A percentile compares a stretch with the other conserved stretches of the same genome.
These are phyloP conservation scores for Erythrocercus mccallii DNA, from an alignment of 2,113 vertebrate species.

Conservation along the genomic window DNA sequence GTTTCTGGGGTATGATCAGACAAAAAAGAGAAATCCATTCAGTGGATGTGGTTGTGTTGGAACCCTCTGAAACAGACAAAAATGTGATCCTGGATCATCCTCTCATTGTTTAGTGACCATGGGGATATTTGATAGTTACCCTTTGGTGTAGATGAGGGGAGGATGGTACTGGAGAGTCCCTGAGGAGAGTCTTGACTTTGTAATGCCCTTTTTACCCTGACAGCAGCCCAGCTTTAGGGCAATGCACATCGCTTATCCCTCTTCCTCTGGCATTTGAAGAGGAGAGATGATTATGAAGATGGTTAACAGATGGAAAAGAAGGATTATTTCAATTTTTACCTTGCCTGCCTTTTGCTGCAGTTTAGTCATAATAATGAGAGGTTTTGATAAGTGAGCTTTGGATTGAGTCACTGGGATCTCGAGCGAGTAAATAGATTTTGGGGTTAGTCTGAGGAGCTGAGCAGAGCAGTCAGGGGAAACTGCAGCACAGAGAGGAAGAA, in stretches of 20 bases:
- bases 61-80: neutral
- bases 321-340: conserved; percentile 5
- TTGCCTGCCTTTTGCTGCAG: conserved; percentile 46
- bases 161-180: neutral
- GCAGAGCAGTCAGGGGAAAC: neutral
- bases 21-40: neutral
- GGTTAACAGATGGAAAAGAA: conserved; percentile 14
- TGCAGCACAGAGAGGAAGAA: neutral
- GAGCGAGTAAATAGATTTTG: conserved; percentile 29
- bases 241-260: neutral
- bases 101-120: neutral
- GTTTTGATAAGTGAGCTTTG: conserved; percentile 44
- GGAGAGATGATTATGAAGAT: conserved; percentile 3
- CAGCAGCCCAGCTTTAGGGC: neutral
- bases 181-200: neutral
- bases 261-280: neutral
- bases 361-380: conserved; percentile 54
- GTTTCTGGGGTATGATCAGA: neutral
- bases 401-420: conserved; percentile 41
- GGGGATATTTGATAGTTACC: neutral
- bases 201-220: neutral
- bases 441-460: neutral
- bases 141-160: neutral
- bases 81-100: neutral
- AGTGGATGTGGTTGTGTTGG: neutral